These are phyloP conservation scores for Dryas iulia DNA, from an alignment of 1,140 invertebrate species.

Conservation along the genomic window DNA sequence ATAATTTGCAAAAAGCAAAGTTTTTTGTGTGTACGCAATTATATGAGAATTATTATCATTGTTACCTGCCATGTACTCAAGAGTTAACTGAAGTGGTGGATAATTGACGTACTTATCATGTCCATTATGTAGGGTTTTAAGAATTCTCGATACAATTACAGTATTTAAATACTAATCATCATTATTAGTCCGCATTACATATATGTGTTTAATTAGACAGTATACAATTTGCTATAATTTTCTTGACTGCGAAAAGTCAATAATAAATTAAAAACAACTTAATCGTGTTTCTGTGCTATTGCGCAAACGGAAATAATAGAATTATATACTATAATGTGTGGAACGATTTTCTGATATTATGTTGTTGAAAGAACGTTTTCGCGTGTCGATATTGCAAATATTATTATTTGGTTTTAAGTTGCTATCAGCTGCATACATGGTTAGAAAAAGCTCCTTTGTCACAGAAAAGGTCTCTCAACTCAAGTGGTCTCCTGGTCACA, in stretches of 20 bases:
- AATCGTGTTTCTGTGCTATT: not conserved
- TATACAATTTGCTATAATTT: not conserved
- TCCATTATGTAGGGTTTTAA: not conserved
- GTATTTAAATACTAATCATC: not conserved
- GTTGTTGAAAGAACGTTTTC: not conserved
- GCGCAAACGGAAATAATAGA: slow-evolving; percentile 3
- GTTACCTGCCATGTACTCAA: not conserved
- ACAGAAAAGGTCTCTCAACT: slow-evolving; percentile 47
- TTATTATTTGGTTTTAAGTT: not conserved
- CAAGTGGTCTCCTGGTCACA: slow-evolving; percentile 61
- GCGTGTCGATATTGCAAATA: not conserved
- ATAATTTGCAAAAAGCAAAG: slow-evolving; percentile 1
- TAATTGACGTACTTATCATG: slow-evolving; percentile 2
- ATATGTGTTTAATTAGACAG: not conserved
- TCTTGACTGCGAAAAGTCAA: not conserved
- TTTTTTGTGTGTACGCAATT: slow-evolving; percentile 8
- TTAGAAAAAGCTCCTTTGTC: not conserved
- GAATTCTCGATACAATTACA: slow-evolving; percentile 2
- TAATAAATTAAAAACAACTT: not conserved
- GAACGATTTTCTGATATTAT: not conserved
- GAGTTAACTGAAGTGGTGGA: not conserved
- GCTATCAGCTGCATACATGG: not conserved
- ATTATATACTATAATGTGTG: not conserved
- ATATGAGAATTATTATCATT: slow-evolving; percentile 9
- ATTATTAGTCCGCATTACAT: not conserved